phyloP scores from a whole-genome alignment of 1,140 invertebrate genomes.

The Atta cephalotes region DNA sequence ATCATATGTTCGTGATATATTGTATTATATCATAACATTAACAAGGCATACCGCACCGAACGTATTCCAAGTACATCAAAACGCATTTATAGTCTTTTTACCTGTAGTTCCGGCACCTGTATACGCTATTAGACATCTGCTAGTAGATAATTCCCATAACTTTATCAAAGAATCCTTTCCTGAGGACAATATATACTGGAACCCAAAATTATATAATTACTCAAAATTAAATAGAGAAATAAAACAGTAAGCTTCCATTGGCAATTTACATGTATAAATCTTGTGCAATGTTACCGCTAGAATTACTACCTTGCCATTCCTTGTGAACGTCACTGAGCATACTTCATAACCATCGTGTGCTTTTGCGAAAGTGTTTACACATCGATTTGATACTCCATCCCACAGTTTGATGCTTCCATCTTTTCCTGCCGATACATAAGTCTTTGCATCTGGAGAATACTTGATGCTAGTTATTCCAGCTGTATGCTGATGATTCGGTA shows the following conservation, averaged over 20 bases:
- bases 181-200: constrained; percentile 97
- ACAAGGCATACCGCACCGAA: not conserved
- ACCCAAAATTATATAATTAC: constrained; percentile 63
- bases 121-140: constrained; percentile 98
- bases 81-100: constrained; percentile 78
- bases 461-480: constrained; percentile 94
- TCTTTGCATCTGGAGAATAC: constrained; percentile 92
- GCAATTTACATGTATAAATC: constrained; percentile 3
- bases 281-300: not conserved
- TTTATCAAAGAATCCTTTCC: constrained; percentile 99
- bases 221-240: not conserved
- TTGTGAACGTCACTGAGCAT: constrained; percentile 97
- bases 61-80: constrained; percentile 3
- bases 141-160: constrained; percentile 99
- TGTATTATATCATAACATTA: not conserved
- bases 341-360: constrained; percentile 98
- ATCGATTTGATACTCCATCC: constrained; percentile 98
- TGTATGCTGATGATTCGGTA: constrained; percentile 97
- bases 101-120: constrained; percentile 98
- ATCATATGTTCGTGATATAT: not conserved
- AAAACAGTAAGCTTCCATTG: not conserved
- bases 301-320: constrained; percentile 96
- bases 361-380: constrained; percentile 96
- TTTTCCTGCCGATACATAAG: constrained; percentile 96
- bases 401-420: constrained; percentile 98